Percentiles rank a stretch among this genome's conserved stretches.
Conservation (phyloP, 1,140 invertebrate genomes). For the Bombus balteatus region DNA sequence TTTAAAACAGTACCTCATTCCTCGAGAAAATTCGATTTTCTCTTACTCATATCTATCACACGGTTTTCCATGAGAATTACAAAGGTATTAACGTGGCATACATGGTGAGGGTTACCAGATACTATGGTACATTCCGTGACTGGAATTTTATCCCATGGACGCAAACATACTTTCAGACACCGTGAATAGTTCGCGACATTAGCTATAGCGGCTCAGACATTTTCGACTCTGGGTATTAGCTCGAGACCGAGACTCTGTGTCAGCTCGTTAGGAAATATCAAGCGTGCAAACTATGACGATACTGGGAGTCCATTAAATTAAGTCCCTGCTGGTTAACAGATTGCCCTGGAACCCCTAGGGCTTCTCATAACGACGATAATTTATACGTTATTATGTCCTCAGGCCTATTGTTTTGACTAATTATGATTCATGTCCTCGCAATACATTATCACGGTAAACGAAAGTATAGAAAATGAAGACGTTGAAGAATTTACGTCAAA, state of each 20-base stretch:
- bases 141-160: background rate
- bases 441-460: background rate
- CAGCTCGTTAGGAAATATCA: conserved; percentile 53
- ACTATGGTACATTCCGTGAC: too few species aligned
- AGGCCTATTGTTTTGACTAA: conserved; percentile 31
- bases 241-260: conserved; percentile 6
- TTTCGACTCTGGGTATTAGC: background rate
- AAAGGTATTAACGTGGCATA: background rate
- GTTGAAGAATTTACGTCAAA: background rate
- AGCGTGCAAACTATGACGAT: conserved; percentile 34
- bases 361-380: conserved; percentile 12
- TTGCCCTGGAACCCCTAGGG: conserved; percentile 14
- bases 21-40: background rate
- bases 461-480: too few species aligned
- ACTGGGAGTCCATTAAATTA: conserved; percentile 41
- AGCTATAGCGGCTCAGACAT: background rate
- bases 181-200: background rate
- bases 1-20: background rate
- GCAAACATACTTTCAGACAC: background rate
- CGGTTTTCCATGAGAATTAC: background rate
- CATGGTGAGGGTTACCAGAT: background rate
- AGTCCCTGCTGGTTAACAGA: conserved; percentile 33
- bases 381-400: conserved; percentile 22
- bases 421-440: conserved; percentile 9
- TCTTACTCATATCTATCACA: too few species aligned